Conservation (phyloP, 2,797 vertebrate genomes). For the Australoheros facetus region DNA sequence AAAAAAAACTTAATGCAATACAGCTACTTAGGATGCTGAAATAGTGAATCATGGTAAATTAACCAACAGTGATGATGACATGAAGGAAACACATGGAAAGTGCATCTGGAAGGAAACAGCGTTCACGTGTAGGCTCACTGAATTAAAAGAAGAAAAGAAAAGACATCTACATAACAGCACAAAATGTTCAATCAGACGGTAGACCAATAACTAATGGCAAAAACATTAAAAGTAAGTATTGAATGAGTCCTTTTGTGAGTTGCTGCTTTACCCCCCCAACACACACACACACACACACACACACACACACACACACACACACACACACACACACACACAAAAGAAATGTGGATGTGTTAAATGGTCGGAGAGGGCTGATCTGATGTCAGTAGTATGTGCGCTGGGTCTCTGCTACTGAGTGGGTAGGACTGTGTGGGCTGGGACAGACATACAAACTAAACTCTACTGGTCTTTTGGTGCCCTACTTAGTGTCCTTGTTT, state of each 20-base stretch:
- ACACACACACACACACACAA: no score
- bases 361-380: slow-evolving; percentile 35
- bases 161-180: neutral
- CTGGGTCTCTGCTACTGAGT: slow-evolving; percentile 30
- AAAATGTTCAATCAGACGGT: neutral
- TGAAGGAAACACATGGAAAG: slow-evolving; percentile 31
- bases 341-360: neutral
- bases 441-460: slow-evolving; percentile 33
- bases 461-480: slow-evolving; percentile 18
- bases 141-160: neutral
- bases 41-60: neutral
- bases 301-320: no score
- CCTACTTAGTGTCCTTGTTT: neutral
- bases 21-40: neutral
- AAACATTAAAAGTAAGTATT: neutral
- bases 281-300: no score
- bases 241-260: neutral
- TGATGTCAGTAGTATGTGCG: slow-evolving; percentile 52
- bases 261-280: neutral
- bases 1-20: neutral
- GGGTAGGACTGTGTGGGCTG: slow-evolving; percentile 50
- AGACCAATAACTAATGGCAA: neutral
- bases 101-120: neutral
- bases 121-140: neutral
- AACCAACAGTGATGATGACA: slow-evolving; percentile 10